Evolutionary conservation across 2,888 invertebrate genomes (phyloP).

Genomic region (Dynastes hyllus): DNA sequence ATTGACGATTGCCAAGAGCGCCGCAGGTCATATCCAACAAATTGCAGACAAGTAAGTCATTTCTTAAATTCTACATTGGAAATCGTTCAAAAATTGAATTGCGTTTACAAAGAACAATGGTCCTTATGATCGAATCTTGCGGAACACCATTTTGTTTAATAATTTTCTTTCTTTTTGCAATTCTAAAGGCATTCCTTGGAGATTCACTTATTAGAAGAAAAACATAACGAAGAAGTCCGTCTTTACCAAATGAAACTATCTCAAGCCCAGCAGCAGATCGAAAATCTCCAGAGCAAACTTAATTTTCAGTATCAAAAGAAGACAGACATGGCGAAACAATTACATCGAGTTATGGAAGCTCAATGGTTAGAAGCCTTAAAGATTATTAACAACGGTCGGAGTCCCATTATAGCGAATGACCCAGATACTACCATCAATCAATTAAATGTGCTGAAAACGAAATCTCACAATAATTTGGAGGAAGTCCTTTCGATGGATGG

Average conservation of each 20-base stretch:
- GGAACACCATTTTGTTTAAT: no score
- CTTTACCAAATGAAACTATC: constrained; percentile 81
- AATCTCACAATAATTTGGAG: constrained; percentile 64
- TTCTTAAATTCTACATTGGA: not conserved
- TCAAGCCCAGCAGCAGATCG: constrained; percentile 80
- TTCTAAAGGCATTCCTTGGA: constrained; percentile 80
- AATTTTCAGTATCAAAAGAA: constrained; percentile 73
- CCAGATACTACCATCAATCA: constrained; percentile 61
- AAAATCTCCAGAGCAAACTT: constrained; percentile 77
- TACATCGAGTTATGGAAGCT: constrained; percentile 83
- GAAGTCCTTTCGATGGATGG: constrained; percentile 60
- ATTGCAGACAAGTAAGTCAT: constrained; percentile 77
- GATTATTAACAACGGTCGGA: constrained; percentile 72
- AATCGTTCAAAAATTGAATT: not conserved
- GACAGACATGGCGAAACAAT: constrained; percentile 81
- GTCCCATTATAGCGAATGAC: constrained; percentile 49
- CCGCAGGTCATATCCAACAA: constrained; percentile 81
- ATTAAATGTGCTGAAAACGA: constrained; percentile 64
- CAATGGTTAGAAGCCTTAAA: constrained; percentile 87
- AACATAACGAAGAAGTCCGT: constrained; percentile 85
- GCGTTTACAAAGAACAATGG: no score
- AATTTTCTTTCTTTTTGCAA: no score
- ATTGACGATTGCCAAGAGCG: constrained; percentile 79
- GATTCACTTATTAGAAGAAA: constrained; percentile 84
- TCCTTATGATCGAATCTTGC: no score